A percentile compares a stretch with the other conserved stretches of the same genome.
These are phyloP conservation scores for Alethe diademata DNA, from an alignment of 2,113 vertebrate species.

Conservation along the genomic window DNA sequence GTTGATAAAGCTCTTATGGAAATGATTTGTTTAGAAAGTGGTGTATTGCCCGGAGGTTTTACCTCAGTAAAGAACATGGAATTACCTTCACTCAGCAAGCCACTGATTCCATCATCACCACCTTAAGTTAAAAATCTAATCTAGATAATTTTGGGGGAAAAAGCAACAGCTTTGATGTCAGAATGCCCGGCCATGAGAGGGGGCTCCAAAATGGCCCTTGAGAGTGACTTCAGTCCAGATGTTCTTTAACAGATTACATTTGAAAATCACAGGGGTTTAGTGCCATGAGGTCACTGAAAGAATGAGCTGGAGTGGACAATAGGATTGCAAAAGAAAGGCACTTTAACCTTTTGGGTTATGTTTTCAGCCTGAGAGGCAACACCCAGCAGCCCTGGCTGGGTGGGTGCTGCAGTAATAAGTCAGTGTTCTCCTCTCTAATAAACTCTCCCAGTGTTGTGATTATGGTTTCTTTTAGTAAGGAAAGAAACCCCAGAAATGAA, in stretches of 20 bases:
- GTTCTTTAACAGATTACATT: background rate
- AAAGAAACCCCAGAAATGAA: conserved; percentile 60
- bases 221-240: background rate
- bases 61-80: background rate
- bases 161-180: background rate
- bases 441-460: background rate
- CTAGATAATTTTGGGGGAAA: background rate
- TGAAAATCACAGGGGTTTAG: background rate
- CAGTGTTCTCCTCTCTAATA: background rate
- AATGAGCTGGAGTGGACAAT: background rate
- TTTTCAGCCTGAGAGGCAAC: background rate
- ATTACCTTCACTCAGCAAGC: background rate
- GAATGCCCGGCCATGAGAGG: background rate
- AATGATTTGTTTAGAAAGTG: conserved; percentile 44
- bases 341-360: background rate
- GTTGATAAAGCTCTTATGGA: conserved; percentile 21
- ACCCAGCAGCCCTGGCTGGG: background rate
- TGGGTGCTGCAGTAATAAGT: background rate
- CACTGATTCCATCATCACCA: conserved; percentile 3
- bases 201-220: background rate
- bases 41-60: conserved; percentile 52
- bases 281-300: background rate
- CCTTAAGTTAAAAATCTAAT: conserved; percentile 8
- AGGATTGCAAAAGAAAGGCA: background rate
- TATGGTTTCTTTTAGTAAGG: conserved; percentile 2